phyloP scores from a whole-genome alignment of 2,888 invertebrate species.

The Hemithea aestivaria region DNA sequence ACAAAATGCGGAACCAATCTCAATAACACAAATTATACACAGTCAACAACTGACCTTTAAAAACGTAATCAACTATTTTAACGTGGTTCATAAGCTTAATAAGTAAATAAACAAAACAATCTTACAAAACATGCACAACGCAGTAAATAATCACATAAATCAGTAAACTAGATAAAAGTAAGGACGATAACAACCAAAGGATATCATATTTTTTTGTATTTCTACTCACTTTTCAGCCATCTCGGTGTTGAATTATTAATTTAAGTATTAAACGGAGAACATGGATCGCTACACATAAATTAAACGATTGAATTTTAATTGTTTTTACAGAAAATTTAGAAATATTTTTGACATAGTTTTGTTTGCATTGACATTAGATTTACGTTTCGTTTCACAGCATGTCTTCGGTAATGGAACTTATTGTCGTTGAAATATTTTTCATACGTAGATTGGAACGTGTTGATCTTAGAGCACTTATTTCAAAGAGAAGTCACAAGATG shows the following conservation, averaged over 20 bases:
- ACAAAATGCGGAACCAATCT: constrained; percentile 22
- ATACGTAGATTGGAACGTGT: too few relatives aligned
- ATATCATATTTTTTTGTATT: constrained; percentile 26
- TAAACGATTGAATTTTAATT: constrained; percentile 51
- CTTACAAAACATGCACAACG: constrained; percentile 1
- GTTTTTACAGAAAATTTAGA: constrained; percentile 72
- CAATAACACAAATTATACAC: not conserved
- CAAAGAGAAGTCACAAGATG: too few relatives aligned
- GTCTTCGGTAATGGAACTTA: not conserved
- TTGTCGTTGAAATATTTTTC: not conserved
- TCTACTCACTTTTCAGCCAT: constrained; percentile 72
- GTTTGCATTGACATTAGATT: constrained; percentile 72
- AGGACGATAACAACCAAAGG: constrained; percentile 41
- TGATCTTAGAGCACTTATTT: too few relatives aligned
- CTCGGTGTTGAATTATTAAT: constrained; percentile 41
- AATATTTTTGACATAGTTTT: constrained; percentile 73
- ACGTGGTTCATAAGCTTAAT: constrained; percentile 2
- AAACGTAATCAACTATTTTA: not conserved
- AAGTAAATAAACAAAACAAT: constrained; percentile 2
- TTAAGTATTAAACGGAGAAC: constrained; percentile 48
- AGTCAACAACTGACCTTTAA: constrained; percentile 7
- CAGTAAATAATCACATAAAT: constrained; percentile 16
- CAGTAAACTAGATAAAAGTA: constrained; percentile 45
- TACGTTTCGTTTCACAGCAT: constrained; percentile 26
- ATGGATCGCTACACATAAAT: constrained; percentile 60